Percentiles rank a stretch among this genome's conserved stretches.
phyloP scores from a whole-genome alignment of 1,140 invertebrate species.

The Parapsyche elsis region DNA sequence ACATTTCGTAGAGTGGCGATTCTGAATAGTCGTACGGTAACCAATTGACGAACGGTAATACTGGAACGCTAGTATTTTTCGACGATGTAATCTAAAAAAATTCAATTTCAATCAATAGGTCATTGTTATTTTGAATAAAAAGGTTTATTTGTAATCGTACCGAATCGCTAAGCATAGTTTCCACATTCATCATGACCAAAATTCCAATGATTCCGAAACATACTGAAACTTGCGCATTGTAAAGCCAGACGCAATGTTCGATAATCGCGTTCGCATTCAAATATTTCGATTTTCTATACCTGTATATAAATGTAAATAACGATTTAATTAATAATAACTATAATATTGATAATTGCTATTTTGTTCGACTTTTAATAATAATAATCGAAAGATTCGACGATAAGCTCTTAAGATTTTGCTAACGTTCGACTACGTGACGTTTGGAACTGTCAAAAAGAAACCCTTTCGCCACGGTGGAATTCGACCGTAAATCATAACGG shows the following conservation, averaged over 20 bases:
- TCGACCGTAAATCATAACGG: not conserved
- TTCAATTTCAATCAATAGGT: too few species aligned
- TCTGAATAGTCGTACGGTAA: conserved; percentile 50
- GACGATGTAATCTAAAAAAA: too few species aligned
- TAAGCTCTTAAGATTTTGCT: too few species aligned
- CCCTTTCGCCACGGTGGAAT: not conserved
- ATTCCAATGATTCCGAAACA: conserved; percentile 51
- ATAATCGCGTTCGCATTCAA: conserved; percentile 45
- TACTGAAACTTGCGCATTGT: conserved; percentile 49
- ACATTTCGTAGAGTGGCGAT: conserved; percentile 43
- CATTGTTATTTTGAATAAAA: too few species aligned
- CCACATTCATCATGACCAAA: conserved; percentile 46
- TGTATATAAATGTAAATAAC: conserved; percentile 11
- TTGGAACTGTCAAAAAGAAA: conserved; percentile 9
- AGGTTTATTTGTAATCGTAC: conserved; percentile 40
- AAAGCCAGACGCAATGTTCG: conserved; percentile 46
- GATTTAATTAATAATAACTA: too few species aligned
- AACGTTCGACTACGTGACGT: not conserved
- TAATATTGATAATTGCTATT: too few species aligned
- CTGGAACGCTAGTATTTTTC: not conserved
- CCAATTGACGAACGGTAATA: conserved; percentile 51
- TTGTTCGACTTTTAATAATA: too few species aligned
- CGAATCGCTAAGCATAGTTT: conserved; percentile 38
- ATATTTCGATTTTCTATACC: conserved; percentile 42
- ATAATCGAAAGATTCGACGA: too few species aligned